Percentiles rank a stretch among this genome's conserved stretches.
Evolutionary conservation across 23 tunicate genomes (phyloP).

Genomic region (Phallusia fumigata): DNA sequence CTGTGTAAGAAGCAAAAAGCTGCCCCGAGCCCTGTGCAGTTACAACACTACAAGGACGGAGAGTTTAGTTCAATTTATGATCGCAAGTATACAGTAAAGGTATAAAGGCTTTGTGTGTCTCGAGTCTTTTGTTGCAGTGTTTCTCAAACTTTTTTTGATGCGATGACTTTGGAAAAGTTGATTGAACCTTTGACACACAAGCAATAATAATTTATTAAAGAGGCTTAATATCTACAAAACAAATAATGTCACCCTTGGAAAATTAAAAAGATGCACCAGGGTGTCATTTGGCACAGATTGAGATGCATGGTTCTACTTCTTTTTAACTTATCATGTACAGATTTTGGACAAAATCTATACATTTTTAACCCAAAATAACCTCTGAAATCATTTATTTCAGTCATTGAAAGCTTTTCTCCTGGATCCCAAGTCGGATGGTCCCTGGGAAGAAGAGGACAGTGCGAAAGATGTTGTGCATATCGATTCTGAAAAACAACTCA

Average conservation of each 20-base stretch:
- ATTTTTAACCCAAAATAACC: too few species aligned
- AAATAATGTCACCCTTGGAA: too few species aligned
- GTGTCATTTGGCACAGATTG: too few species aligned
- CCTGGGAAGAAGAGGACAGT: slow-evolving; percentile 92
- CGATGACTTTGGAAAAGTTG: too few species aligned
- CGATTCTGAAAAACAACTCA: slow-evolving; percentile 81
- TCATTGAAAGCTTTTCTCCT: slow-evolving; percentile 68
- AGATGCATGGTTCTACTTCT: too few species aligned
- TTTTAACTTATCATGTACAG: too few species aligned
- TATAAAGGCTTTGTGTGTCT: neutral
- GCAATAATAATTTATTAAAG: slow-evolving; percentile 55
- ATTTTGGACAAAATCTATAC: too few species aligned
- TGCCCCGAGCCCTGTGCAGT: slow-evolving; percentile 38
- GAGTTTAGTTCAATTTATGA: slow-evolving; percentile 90
- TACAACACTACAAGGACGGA: slow-evolving; percentile 92
- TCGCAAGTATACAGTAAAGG: slow-evolving; percentile 79
- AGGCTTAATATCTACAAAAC: too few species aligned
- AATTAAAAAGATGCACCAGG: too few species aligned
- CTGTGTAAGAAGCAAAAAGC: slow-evolving; percentile 90
- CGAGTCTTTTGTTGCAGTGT: too few species aligned
- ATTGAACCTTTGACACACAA: slow-evolving; percentile 88
- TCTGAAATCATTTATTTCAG: too few species aligned
- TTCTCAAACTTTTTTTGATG: too few species aligned
- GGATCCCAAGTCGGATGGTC: slow-evolving; percentile 88
- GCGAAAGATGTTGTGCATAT: slow-evolving; percentile 91